phyloP scores from a whole-genome alignment of 2,113 vertebrate species.

The Helogale parvula region DNA sequence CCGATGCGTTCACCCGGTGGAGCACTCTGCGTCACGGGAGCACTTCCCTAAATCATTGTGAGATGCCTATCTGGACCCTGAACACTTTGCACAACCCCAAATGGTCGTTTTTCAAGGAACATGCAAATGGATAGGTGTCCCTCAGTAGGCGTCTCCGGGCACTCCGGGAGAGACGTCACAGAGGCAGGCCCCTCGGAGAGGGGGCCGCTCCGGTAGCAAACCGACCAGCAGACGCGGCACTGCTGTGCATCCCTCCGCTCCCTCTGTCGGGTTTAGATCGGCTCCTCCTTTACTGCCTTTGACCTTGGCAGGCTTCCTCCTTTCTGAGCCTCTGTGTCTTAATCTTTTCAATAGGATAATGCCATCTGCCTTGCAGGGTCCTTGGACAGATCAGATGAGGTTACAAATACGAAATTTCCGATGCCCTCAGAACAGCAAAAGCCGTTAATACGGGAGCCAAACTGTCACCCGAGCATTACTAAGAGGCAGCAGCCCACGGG shows the following conservation, averaged over 20 bases:
- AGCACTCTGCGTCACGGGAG: constrained; percentile 60
- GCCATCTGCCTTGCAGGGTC: background rate
- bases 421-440: too few species aligned
- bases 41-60: constrained; percentile 20
- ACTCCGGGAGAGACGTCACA: too few species aligned
- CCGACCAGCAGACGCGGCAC: fast-evolving
- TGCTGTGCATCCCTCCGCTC: fast-evolving
- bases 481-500: fast-evolving
- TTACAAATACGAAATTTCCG: fast-evolving
- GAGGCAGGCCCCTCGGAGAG: background rate
- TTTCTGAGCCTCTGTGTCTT: background rate
- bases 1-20: constrained; percentile 55
- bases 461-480: fast-evolving
- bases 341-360: background rate
- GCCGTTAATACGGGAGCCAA: fast-evolving
- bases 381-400: background rate
- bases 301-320: background rate
- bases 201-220: fast-evolving
- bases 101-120: constrained; percentile 38
- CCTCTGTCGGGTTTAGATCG: fast-evolving
- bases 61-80: constrained; percentile 56
- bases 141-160: fast-evolving
- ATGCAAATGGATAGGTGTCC: background rate
- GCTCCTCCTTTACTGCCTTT: background rate
- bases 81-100: background rate